A percentile compares a stretch with the other conserved stretches of the same genome.
Evolutionary conservation across 2,113 vertebrate species (phyloP).

Genomic region (Alces alces): DNA sequence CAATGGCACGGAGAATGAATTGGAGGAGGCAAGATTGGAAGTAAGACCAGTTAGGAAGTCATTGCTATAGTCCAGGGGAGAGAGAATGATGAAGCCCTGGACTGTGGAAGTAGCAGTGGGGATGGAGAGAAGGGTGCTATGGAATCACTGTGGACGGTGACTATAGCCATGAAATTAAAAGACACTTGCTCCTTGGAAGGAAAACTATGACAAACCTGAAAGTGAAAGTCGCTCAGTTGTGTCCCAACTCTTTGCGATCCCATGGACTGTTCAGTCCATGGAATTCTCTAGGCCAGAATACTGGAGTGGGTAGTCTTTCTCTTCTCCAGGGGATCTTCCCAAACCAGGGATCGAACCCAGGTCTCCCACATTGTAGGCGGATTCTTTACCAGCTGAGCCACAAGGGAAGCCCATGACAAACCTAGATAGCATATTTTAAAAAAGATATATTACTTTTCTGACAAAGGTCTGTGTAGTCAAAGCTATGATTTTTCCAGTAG

Average conservation of each 20-base stretch:
- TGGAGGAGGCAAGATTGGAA: neutral
- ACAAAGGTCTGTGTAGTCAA: neutral
- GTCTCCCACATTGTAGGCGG: neutral
- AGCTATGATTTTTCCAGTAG: neutral
- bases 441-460: neutral
- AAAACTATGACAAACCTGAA: neutral
- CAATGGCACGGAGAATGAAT: neutral
- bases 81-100: neutral
- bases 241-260: neutral
- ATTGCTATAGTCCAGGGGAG: neutral
- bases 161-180: neutral
- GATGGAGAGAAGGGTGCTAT: neutral
- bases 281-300: neutral
- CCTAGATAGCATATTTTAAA: neutral
- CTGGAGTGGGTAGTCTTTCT: neutral
- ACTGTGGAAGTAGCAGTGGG: neutral
- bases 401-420: neutral
- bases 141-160: neutral
- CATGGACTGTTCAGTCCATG: neutral
- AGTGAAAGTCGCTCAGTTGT: neutral
- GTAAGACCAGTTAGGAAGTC: neutral
- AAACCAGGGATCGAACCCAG: neutral
- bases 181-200: neutral
- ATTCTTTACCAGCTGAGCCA: neutral
- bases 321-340: neutral